Evolutionary conservation across 1,140 invertebrate genomes (phyloP).

Genomic region (Nasonia longicornis): DNA sequence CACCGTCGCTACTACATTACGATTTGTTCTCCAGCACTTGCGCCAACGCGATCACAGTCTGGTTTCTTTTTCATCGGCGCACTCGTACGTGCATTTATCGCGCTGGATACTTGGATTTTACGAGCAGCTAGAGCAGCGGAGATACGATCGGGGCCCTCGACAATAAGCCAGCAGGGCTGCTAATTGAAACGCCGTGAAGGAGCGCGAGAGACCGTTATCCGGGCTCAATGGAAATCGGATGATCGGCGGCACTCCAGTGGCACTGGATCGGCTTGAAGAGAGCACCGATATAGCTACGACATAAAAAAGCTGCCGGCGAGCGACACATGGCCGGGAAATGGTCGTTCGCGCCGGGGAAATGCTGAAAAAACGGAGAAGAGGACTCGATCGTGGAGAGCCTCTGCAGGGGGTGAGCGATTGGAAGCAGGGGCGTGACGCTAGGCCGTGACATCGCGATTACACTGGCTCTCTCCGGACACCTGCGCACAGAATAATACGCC

Average conservation of each 20-base stretch:
- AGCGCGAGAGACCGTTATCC: background rate
- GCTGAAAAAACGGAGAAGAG: slow-evolving; percentile 33
- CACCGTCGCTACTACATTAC: background rate
- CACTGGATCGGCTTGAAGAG: background rate
- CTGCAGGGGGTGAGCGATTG: slow-evolving; percentile 25
- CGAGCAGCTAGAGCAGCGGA: background rate
- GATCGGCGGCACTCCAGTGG: background rate
- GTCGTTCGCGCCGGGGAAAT: slow-evolving; percentile 11
- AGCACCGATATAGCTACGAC: background rate
- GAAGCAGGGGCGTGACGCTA: slow-evolving; percentile 50
- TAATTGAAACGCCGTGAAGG: slow-evolving; percentile 26
- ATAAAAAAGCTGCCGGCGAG: background rate
- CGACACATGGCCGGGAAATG: slow-evolving; percentile 11
- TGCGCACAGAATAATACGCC: slow-evolving; percentile 55
- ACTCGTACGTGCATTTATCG: slow-evolving; percentile 42
- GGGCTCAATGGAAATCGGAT: background rate
- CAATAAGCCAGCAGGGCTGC: background rate
- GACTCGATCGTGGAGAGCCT: slow-evolving; percentile 14
- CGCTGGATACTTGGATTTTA: slow-evolving; percentile 27
- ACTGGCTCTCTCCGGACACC: slow-evolving; percentile 58
- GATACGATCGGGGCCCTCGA: slow-evolving; percentile 28
- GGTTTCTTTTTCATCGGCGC: slow-evolving; percentile 46
- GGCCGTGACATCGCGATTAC: slow-evolving; percentile 64
- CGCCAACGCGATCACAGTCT: background rate
- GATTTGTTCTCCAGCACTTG: background rate